These are phyloP conservation scores for Adelosebastes latens DNA, from an alignment of 2,797 vertebrate species.

Conservation along the genomic window DNA sequence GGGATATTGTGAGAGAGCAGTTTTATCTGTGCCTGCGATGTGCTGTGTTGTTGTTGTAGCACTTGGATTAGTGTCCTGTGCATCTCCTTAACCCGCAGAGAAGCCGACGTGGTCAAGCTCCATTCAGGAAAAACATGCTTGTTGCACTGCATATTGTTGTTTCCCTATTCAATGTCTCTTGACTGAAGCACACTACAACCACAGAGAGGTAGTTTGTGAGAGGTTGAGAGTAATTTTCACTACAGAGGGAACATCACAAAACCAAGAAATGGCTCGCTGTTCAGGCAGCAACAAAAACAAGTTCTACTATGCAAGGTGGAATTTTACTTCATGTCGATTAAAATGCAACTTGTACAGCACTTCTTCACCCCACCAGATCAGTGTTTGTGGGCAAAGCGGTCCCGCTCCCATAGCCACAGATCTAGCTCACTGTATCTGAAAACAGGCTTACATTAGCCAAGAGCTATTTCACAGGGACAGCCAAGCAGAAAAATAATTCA, in stretches of 20 bases:
- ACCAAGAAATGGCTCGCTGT: not conserved
- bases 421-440: constrained; percentile 75
- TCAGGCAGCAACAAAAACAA: constrained; percentile 4
- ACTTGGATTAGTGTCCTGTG: constrained; percentile 50
- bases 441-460: constrained; percentile 78
- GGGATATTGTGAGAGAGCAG: constrained; percentile 27
- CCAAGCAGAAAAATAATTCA: constrained; percentile 85
- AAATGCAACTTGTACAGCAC: constrained; percentile 43
- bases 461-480: constrained; percentile 82
- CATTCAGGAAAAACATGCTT: constrained; percentile 19
- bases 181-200: constrained; percentile 24
- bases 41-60: not conserved
- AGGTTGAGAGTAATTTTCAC: constrained; percentile 22
- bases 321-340: constrained; percentile 22
- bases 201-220: constrained; percentile 1
- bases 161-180: constrained; percentile 8
- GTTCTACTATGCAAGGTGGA: not conserved
- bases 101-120: constrained; percentile 40
- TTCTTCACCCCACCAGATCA: constrained; percentile 43
- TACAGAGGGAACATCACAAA: constrained; percentile 3
- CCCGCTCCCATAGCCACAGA: constrained; percentile 51
- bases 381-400: constrained; percentile 47
- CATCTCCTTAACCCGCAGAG: constrained; percentile 43
- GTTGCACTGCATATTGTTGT: constrained; percentile 12
- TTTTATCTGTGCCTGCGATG: constrained; percentile 49